Evolutionary conservation across 2,888 invertebrate species (phyloP).

Genomic region (Megalurothrips usitatus): DNA sequence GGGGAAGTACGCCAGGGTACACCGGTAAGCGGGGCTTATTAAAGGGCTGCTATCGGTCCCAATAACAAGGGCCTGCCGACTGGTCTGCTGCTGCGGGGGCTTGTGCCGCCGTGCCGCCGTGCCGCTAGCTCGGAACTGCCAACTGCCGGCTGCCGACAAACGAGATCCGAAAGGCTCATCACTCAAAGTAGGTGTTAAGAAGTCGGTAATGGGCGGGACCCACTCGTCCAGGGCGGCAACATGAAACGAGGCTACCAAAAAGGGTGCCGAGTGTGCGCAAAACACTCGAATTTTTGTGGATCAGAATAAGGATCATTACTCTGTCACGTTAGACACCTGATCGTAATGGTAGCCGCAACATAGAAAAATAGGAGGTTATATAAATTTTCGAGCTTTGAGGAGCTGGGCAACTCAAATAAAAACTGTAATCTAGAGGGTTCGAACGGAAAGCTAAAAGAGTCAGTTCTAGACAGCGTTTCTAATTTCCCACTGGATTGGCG

Average conservation of each 20-base stretch:
- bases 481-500: background rate
- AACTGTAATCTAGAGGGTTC: too few species aligned
- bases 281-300: too few species aligned
- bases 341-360: too few species aligned
- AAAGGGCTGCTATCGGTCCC: background rate
- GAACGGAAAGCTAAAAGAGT: too few species aligned
- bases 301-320: too few species aligned
- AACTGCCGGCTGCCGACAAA: conserved; percentile 10
- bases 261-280: background rate
- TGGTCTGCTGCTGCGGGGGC: background rate
- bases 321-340: too few species aligned
- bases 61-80: conserved; percentile 14
- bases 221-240: conserved; percentile 2
- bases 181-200: conserved; percentile 22
- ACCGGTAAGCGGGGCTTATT: background rate
- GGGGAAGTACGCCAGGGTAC: background rate
- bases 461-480: background rate
- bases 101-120: background rate
- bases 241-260: background rate
- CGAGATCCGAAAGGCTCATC: conserved; percentile 4
- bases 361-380: too few species aligned
- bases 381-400: too few species aligned
- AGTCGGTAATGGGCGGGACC: conserved; percentile 18
- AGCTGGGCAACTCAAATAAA: too few species aligned
- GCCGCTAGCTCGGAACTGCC: background rate